Percentiles rank a stretch among this genome's conserved stretches.
Conservation (phyloP, 2,113 vertebrate genomes). For the Nesospiza acunhae region DNA sequence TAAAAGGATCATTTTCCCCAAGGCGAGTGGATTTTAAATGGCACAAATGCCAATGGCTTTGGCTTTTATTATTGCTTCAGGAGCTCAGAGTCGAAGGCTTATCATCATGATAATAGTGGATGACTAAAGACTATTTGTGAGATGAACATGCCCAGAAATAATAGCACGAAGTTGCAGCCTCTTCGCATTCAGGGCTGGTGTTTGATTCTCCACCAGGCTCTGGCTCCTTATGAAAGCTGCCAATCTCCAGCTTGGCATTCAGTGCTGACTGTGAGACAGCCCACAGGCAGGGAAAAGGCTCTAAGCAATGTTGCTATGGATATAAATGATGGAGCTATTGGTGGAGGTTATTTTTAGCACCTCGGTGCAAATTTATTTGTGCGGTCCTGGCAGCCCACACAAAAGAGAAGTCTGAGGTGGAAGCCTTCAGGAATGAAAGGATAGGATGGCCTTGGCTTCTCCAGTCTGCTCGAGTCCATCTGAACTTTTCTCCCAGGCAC, state of each 20-base stretch:
- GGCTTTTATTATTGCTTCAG: slow-evolving; percentile 27
- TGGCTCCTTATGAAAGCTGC: slow-evolving; percentile 9
- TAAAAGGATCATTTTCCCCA: slow-evolving; percentile 57
- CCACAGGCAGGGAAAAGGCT: slow-evolving; percentile 66
- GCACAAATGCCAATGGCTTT: slow-evolving; percentile 16
- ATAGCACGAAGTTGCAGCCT: background rate
- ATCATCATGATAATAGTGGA: slow-evolving; percentile 26
- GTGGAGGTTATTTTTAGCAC: slow-evolving; percentile 76
- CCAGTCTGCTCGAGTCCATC: background rate
- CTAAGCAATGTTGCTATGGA: slow-evolving; percentile 76
- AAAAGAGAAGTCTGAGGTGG: slow-evolving; percentile 33
- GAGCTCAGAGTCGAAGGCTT: slow-evolving; percentile 12
- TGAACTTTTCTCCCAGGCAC: background rate
- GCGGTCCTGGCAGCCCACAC: slow-evolving; percentile 32
- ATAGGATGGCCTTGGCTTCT: background rate
- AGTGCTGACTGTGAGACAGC: slow-evolving; percentile 24
- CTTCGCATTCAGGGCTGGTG: background rate
- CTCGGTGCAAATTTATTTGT: slow-evolving; percentile 69
- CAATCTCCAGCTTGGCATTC: slow-evolving; percentile 13
- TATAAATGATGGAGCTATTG: slow-evolving; percentile 65
- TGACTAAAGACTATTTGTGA: slow-evolving; percentile 36
- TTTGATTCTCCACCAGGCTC: slow-evolving; percentile 12
- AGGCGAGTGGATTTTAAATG: slow-evolving; percentile 33
- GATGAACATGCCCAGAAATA: slow-evolving; percentile 43
- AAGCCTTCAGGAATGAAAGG: slow-evolving; percentile 5